Base-by-base conservation (phyloP, 1,140 invertebrate genomes). In the Polypedilum pembai region DNA sequence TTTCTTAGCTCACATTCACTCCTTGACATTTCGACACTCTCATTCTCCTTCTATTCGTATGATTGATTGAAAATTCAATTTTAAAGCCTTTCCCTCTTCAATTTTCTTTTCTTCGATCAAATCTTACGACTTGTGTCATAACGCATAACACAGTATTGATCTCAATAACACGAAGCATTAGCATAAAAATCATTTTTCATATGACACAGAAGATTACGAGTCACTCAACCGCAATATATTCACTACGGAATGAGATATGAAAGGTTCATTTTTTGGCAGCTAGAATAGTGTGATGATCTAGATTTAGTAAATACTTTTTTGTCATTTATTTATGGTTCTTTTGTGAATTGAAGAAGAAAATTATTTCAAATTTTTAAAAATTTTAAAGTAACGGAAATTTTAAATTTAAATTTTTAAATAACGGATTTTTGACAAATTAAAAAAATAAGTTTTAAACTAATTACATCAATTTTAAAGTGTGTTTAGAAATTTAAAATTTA, bases 141-240 rank as follows among this genome's bases (percentile, higher is more conserved):
- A 4, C 8, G 17, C n/a, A 69, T 20, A 69, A 8, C 10, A 69
- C 8, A 69, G 8, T 69, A 21, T 20, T 69, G 65, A 69, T 69
- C 20, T 69, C 17, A 21, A 69, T 69, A 69, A 18, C 17, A 69
- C 18, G 65, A 8, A 21, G n/a, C 18, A 69, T 69, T 69, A 69
- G 65, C 65, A 69, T 69, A 69, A 56, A 69, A 69, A 69, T 69
- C 65, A 69, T 69, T 10, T 69, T 69, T 69, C 17, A 69, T 33
- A 5, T 69, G 65, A 69, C 65, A 20, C 18, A 18, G 17, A 21
- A 20, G 20, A 69, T 56, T 69, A 69, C 65, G 65, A 69, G 65
- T 69, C 65, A 69, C 17, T 69, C 17, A 69, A 69, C 65, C 17
- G 20, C 17, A 69, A 10, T 10, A 69, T 56, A 56, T 15, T 18